Evolutionary conservation across 2,888 invertebrate species (phyloP).

Genomic region (Bellardia pandia): DNA sequence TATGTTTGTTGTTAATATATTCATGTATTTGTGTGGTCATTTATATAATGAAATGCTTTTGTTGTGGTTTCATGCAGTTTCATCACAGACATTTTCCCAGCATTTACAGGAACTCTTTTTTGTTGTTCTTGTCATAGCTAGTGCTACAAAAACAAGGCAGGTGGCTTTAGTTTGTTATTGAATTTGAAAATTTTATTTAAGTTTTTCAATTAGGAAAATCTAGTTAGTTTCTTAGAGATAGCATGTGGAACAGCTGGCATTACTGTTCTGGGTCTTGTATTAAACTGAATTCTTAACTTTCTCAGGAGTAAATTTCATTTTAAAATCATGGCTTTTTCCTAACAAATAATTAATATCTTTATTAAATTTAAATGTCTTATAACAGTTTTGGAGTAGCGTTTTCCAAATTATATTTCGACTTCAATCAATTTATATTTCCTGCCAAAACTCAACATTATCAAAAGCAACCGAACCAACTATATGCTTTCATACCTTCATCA

Average conservation of each 20-base stretch:
- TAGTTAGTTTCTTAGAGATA: too few species aligned
- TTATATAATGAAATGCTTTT: conserved; percentile 71
- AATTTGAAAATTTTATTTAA: too few species aligned
- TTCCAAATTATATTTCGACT: background rate
- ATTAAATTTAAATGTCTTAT: background rate
- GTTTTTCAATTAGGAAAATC: too few species aligned
- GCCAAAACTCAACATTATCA: conserved; percentile 1
- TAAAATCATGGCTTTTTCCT: too few species aligned
- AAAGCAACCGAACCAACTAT: conserved; percentile 29
- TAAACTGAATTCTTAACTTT: too few species aligned
- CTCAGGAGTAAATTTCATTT: too few species aligned
- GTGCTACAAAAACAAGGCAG: background rate
- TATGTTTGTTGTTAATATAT: conserved; percentile 41
- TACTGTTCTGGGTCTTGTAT: too few species aligned
- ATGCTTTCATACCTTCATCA: conserved; percentile 9
- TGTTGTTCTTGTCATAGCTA: background rate
- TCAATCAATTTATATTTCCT: background rate
- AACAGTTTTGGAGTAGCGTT: background rate
- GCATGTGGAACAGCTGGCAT: too few species aligned
- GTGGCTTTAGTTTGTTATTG: background rate
- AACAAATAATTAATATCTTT: too few species aligned
- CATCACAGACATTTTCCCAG: conserved; percentile 23
- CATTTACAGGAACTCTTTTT: conserved; percentile 7
- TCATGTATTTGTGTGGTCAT: conserved; percentile 64
- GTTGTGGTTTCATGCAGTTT: conserved; percentile 68